Conservation (phyloP, 2,888 invertebrate genomes). For the Napeogenes inachia region DNA sequence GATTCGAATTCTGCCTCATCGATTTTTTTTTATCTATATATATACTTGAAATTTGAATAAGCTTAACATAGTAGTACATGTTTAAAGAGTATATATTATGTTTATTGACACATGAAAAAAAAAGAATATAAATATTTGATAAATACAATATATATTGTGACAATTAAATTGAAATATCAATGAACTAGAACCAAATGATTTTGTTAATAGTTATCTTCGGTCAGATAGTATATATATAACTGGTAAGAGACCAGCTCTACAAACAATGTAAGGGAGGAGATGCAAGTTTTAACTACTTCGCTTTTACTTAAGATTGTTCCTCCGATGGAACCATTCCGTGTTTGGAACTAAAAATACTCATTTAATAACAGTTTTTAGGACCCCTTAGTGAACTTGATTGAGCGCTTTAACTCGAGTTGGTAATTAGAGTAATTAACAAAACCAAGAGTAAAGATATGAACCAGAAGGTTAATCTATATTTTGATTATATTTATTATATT, state of each 20-base stretch:
- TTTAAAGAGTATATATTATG: no score
- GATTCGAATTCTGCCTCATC: no score
- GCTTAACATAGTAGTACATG: no score
- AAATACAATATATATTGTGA: no score
- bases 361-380: conserved; percentile 55
- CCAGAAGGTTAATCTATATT: no score
- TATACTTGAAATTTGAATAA: no score
- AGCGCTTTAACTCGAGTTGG: conserved; percentile 9
- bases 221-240: conserved; percentile 16
- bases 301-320: conserved; percentile 58
- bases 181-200: no score
- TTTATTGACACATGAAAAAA: no score
- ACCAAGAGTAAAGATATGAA: conserved; percentile 2
- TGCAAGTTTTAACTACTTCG: conserved; percentile 72
- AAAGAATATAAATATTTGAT: no score
- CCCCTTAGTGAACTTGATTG: conserved; percentile 44
- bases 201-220: background rate
- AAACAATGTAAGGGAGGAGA: conserved; percentile 35
- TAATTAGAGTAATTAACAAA: conserved; percentile 27
- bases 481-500: no score
- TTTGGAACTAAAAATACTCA: conserved; percentile 61
- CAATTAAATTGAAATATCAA: no score
- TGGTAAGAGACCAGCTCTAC: conserved; percentile 33
- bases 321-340: conserved; percentile 58
- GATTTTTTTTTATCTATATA: no score